Evolutionary conservation across 2,888 invertebrate species (phyloP), one percentile per base, ranked within the genome.

Genomic region (Listrodromus nycthemerus): DNA sequence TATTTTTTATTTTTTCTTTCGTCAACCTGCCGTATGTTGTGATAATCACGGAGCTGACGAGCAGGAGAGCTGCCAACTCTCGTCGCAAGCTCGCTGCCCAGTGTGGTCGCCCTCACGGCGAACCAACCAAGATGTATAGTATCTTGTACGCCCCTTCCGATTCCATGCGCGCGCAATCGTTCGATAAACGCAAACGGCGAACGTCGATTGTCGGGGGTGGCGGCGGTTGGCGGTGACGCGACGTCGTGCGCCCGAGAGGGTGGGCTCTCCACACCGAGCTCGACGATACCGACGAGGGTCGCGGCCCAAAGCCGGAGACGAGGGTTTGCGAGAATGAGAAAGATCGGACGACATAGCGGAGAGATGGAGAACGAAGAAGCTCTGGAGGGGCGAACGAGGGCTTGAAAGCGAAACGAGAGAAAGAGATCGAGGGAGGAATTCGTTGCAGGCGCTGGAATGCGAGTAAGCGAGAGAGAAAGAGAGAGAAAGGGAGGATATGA

Each of bases 81-180:
- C 89, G 88, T 86, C 88, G 88, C 88, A 87, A 87, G 87, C 88
- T 89, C 85, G 88, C 87, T 87, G 85, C 80, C 79, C 86, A 87
- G 87, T 87, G 86, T 86, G 87, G 83, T 86, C 85, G 87, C 85
- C 87, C 86, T 86, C 87, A 86, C 88, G 86, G 87, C 84, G 86
- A 89, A 73, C 80, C 82, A 70, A 80, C 77, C 86, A 84, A 87
- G 83, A 87, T 80, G 73, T 80, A 74, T 78, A 48, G 58, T 61
- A 13, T 61, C 75, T 87, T 86, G 91, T 86, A 90, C 91, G 91
- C 92, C 92, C 92, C 91, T 87, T 87, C 78, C 80, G 82, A 85
- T 86, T 82, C 85, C 80, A 82, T 93, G 93, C 93, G 93, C 93
- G 93, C 93, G 93, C 93, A 93, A 84, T 91, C 90, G 93, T 91